Evolutionary conservation across 2,113 vertebrate species (phyloP), one percentile per base, ranked within the genome.

Genomic region (Dipodomys merriami): DNA sequence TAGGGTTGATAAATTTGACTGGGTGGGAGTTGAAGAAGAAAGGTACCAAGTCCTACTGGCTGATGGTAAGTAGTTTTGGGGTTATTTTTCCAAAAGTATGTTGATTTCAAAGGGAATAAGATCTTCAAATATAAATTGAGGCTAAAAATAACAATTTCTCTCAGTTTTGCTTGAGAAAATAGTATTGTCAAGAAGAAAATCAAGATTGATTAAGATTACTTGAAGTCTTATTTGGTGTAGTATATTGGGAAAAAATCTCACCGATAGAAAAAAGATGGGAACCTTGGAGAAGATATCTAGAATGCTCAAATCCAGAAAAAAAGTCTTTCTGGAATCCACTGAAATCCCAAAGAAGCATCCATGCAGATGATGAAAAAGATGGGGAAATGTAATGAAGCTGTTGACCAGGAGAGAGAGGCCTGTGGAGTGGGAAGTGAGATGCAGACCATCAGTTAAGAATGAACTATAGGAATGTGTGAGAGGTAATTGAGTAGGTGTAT

Each of bases 41-140:
- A 27, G 81, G 62, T 6, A 15, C 76, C n/a, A 30, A 60, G n/a
- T 33, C 2, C 2, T 3, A 35, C 78, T 35, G 33, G 71, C 46
- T 29, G 13, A 62, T n/a, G 90, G 97, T 97, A 90, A 97, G 97
- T 96, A 19, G 1, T 22, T 12, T 65, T 80, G 35, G 22, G 23
- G 16, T 6, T 44, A 0, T 67, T 84, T 88, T 25, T 92, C 2
- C 2, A 39, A 73, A 83, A 71, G 30, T 78, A 39, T 49, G 35
- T 93, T 87, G 64, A 69, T 80, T 3, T 83, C 16, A 79, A 81
- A 83, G 25, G 49, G 49, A 57, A n/a, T 67, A 62, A 1, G 23
- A 65, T 57, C 64, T 71, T 46, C 67, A 85, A 81, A 71, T 53
- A 57, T n/a, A 82, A 85, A 53, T 33, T 69, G 76, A 44, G 30